Evolutionary conservation across 1,140 invertebrate genomes (phyloP), one percentile per base, ranked within the genome.

Genomic region (Hycleus phaleratus): DNA sequence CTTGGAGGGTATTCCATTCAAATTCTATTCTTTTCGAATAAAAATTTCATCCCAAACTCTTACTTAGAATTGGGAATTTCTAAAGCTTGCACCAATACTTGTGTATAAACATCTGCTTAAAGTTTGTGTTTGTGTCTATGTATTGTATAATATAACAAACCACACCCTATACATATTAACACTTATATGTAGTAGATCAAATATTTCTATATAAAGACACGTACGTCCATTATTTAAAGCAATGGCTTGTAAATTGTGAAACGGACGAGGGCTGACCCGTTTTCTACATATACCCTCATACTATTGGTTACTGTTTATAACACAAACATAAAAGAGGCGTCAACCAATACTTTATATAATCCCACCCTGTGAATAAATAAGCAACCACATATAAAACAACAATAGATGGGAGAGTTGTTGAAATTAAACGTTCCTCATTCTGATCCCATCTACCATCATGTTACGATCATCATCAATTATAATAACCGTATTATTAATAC

Each of bases 261-360:
- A 32, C 32, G 32, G 7, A 32, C 7, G 55, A 55, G 54, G 62
- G 59, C 59, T 51, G 59, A 48, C 49, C 58, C 49, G n/a, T 48
- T 45, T 43, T 48, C 53, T 25, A 56, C 49, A 46, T 12, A 32
- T n/a, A 58, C 46, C 43, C 32, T 39, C 25, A 42, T 47, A 42
- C 40, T 40, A 66, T 66, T 66, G 64, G 64, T 57, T 54, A 58
- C 12, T 54, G 32, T 32, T 56, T 47, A 51, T 44, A 40, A 40
- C 39, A 53, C 51, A 53, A 53, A 53, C 51, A 53, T 9, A 18
- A 38, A 45, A 45, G 42, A 49, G 51, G 53, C 63, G 64, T 63
- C 46, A 51, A 61, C 52, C 54, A 7, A 32, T 32, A 59, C 56
- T 56, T 61, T 61, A 61, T 63, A 61, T 63, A 63, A 61, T 53